phyloP scores from a whole-genome alignment of 2,797 vertebrate genomes.

The Rhabdomys pumilio region DNA sequence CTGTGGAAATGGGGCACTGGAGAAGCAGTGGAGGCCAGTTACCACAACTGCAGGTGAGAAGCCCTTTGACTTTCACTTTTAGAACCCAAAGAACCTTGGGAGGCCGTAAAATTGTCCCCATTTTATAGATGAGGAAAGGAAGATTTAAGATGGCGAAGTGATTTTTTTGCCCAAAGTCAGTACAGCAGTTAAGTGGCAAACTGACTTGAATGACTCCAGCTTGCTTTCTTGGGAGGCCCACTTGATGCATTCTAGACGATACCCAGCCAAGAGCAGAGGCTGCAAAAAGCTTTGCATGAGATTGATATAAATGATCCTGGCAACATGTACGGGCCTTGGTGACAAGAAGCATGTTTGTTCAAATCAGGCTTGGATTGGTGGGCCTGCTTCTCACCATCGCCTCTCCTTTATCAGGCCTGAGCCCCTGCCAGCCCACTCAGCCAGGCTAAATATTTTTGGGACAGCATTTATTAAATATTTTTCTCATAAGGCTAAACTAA shows the following conservation, averaged over 20 bases:
- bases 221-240: background rate
- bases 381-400: conserved; percentile 26
- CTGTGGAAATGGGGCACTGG: background rate
- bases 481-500: conserved; percentile 85
- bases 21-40: background rate
- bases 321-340: background rate
- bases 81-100: background rate
- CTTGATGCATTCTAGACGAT: background rate
- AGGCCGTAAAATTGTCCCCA: background rate
- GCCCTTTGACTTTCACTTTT: background rate
- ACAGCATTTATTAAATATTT: conserved; percentile 82
- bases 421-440: conserved; percentile 56
- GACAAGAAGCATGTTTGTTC: conserved; percentile 24
- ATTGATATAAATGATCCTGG: background rate
- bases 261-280: background rate
- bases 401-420: conserved; percentile 68
- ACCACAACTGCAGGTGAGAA: background rate
- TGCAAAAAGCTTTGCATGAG: conserved; percentile 8
- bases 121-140: conserved; percentile 31
- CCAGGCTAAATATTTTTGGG: conserved; percentile 82
- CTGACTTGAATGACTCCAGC: background rate
- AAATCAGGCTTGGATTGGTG: background rate
- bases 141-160: background rate
- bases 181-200: background rate
- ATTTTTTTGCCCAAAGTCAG: background rate